Evolutionary conservation across 2,113 vertebrate genomes (phyloP).

Genomic region (Xiphophorus hellerii): DNA sequence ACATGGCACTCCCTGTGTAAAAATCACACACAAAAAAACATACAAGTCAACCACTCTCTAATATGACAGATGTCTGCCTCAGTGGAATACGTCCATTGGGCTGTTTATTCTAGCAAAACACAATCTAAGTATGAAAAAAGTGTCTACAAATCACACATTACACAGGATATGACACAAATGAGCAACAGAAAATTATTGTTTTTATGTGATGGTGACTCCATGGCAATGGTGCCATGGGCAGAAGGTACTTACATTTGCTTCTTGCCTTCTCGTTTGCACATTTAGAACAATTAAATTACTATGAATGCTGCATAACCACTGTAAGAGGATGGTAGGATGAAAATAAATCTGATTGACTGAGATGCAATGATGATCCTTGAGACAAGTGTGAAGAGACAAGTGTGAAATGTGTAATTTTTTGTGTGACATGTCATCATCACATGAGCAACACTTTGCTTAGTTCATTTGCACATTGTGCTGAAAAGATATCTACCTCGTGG

Average conservation of each 20-base stretch:
- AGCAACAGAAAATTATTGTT: too few relatives aligned
- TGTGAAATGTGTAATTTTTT: slow-evolving; percentile 32
- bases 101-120: neutral
- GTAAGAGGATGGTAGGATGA: neutral
- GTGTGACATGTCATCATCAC: slow-evolving; percentile 8
- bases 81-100: too few relatives aligned
- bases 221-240: too few relatives aligned
- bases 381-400: slow-evolving; percentile 22
- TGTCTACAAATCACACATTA: too few relatives aligned
- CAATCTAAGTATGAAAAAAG: neutral
- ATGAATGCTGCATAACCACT: neutral
- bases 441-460: slow-evolving; percentile 14
- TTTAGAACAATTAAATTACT: neutral
- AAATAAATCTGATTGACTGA: slow-evolving; percentile 18
- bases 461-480: slow-evolving; percentile 22
- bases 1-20: too few relatives aligned
- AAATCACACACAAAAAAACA: too few relatives aligned
- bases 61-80: too few relatives aligned
- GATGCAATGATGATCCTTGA: neutral
- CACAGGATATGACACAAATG: too few relatives aligned
- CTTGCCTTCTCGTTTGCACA: slow-evolving; percentile 18
- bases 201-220: too few relatives aligned
- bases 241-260: neutral
- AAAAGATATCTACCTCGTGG: neutral
- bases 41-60: too few relatives aligned